Conservation (phyloP, 2,888 invertebrate genomes). For the Dexiosoma caninum region DNA sequence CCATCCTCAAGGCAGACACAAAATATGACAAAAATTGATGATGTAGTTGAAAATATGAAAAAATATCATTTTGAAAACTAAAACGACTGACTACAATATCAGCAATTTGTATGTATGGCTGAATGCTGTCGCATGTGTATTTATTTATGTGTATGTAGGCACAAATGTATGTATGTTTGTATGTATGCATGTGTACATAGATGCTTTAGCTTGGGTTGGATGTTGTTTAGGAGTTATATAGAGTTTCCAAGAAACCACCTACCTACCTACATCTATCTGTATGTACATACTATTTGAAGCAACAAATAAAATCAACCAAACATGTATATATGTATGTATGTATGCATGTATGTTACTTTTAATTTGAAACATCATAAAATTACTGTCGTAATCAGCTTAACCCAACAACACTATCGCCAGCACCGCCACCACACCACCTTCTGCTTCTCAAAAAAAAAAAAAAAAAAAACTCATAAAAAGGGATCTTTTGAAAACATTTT, state of each 20-base stretch:
- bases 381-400: slow-evolving; percentile 22
- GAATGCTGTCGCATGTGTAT: neutral
- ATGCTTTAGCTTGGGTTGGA: slow-evolving; percentile 23
- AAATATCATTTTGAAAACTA: slow-evolving; percentile 29
- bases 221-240: slow-evolving; percentile 39
- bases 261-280: slow-evolving; percentile 24
- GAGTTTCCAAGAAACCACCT: slow-evolving; percentile 60
- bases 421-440: slow-evolving; percentile 44
- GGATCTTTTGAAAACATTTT: slow-evolving; percentile 34
- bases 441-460: slow-evolving; percentile 41
- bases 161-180: neutral
- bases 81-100: neutral
- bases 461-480: slow-evolving; percentile 49
- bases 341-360: slow-evolving; percentile 13
- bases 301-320: too few species aligned
- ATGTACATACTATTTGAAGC: neutral
- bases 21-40: slow-evolving; percentile 57
- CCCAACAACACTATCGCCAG: slow-evolving; percentile 29
- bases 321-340: neutral
- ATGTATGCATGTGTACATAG: neutral
- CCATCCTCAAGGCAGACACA: slow-evolving; percentile 26
- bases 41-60: slow-evolving; percentile 44
- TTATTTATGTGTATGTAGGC: neutral
- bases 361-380: slow-evolving; percentile 19
- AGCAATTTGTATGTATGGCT: slow-evolving; percentile 8